A percentile compares a stretch with the other conserved stretches of the same genome.
Evolutionary conservation across 2,888 invertebrate species (phyloP).

Genomic region (Gymnosoma rotundatum): DNA sequence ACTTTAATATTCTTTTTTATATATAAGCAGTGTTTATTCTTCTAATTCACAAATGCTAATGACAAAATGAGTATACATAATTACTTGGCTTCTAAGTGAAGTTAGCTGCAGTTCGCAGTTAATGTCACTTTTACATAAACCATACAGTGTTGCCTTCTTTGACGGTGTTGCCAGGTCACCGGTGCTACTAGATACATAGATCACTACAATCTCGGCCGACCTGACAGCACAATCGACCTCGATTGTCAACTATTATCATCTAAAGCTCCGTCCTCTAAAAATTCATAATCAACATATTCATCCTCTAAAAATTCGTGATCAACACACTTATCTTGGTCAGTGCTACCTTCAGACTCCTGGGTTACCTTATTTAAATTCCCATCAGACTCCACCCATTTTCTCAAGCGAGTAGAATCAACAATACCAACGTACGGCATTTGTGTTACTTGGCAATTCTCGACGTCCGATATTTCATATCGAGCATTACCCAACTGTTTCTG

Average conservation of each 20-base stretch:
- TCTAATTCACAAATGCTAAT: too few relatives aligned
- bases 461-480: conserved; percentile 43
- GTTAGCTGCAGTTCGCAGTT: too few relatives aligned
- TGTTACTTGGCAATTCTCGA: conserved; percentile 33
- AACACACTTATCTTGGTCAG: background rate
- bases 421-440: conserved; percentile 22
- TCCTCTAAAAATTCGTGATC: too few relatives aligned
- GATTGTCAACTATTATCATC: conserved; percentile 8
- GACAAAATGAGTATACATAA: too few relatives aligned
- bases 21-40: too few relatives aligned
- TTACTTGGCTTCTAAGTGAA: too few relatives aligned
- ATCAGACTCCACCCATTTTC: too few relatives aligned
- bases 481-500: conserved; percentile 33
- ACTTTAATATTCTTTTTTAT: too few relatives aligned
- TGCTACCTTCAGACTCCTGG: conserved; percentile 9
- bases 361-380: background rate
- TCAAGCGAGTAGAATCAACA: too few relatives aligned
- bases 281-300: conserved; percentile 17
- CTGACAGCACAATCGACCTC: conserved; percentile 16
- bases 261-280: conserved; percentile 14
- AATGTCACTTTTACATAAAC: too few relatives aligned
- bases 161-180: background rate
- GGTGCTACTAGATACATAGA: background rate
- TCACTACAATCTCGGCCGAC: conserved; percentile 22
- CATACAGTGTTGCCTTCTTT: too few relatives aligned